phyloP scores from a whole-genome alignment of 2,113 vertebrate species.

The Syngnathus scovelli region DNA sequence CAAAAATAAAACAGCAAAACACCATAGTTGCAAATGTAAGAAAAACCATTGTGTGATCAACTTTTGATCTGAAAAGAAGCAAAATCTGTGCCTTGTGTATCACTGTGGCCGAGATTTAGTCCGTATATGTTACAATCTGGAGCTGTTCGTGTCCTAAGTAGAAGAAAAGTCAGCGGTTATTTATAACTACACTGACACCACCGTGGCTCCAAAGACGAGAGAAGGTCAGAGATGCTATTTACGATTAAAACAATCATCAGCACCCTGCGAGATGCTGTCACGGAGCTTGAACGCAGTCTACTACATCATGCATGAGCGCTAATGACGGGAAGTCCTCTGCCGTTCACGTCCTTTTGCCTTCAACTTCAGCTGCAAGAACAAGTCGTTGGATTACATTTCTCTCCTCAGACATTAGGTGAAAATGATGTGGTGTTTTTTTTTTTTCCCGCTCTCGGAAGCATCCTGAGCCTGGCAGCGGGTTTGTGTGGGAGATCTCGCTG shows the following conservation, averaged over 20 bases:
- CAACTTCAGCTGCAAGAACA: constrained; percentile 20
- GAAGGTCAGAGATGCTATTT: constrained; percentile 26
- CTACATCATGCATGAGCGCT: neutral
- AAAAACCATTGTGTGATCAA: neutral
- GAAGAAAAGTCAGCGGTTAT: constrained; percentile 24
- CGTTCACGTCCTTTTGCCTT: constrained; percentile 7
- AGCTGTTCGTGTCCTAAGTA: constrained; percentile 21
- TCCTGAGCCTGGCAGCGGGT: constrained; percentile 23
- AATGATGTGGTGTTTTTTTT: constrained; percentile 1
- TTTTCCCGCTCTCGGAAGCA: neutral
- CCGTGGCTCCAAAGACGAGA: constrained; percentile 6
- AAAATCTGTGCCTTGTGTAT: neutral
- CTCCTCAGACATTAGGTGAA: constrained; percentile 5
- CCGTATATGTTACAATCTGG: neutral
- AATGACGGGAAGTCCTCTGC: constrained; percentile 13
- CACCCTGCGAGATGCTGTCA: constrained; percentile 6
- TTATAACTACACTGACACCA: constrained; percentile 39
- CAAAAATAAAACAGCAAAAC: neutral
- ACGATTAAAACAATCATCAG: constrained; percentile 10
- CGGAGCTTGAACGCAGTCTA: constrained; percentile 9
- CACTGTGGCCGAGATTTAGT: neutral
- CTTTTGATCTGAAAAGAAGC: neutral
- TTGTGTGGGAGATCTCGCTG: constrained; percentile 23
- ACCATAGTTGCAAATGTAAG: neutral
- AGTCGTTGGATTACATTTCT: constrained; percentile 15